These are phyloP conservation scores for Trichacis sp. DNA, from an alignment of 2,888 invertebrate species.

Conservation along the genomic window DNA sequence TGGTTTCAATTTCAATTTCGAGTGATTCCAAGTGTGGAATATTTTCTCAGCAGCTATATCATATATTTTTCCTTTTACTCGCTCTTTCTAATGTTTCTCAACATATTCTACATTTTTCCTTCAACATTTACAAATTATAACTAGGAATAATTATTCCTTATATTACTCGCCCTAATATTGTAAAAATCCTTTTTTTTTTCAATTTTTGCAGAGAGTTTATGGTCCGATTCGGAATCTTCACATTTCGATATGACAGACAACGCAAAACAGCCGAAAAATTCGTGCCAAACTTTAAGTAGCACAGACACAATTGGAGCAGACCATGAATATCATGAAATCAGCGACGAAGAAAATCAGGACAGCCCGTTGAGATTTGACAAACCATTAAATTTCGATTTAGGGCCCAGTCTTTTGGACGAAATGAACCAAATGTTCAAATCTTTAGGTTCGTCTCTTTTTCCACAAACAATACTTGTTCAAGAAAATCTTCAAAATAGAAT, in stretches of 20 bases:
- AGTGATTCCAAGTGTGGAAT: too few species aligned
- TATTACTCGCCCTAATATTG: too few species aligned
- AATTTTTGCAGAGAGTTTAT: slow-evolving; percentile 55
- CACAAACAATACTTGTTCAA: not conserved
- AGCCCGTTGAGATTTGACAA: slow-evolving; percentile 70
- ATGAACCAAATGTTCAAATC: slow-evolving; percentile 87
- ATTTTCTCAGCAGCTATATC: too few species aligned
- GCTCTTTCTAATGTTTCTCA: too few species aligned
- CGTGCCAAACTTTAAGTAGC: slow-evolving; percentile 52
- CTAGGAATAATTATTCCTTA: too few species aligned
- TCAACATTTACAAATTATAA: not conserved
- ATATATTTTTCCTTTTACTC: too few species aligned
- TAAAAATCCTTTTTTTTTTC: slow-evolving; percentile 39
- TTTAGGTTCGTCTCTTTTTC: slow-evolving; percentile 60
- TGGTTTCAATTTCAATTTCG: too few species aligned
- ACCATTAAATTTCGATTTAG: slow-evolving; percentile 78
- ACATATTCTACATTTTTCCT: not conserved
- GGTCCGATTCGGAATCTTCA: slow-evolving; percentile 64
- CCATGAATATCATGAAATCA: slow-evolving; percentile 87
- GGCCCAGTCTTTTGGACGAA: slow-evolving; percentile 90
- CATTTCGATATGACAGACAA: slow-evolving; percentile 52
- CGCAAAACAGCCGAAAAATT: slow-evolving; percentile 52
- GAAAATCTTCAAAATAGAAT: not conserved
- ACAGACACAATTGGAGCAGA: slow-evolving; percentile 63
- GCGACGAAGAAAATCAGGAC: slow-evolving; percentile 79